Percentiles rank a stretch among this genome's conserved stretches.
Evolutionary conservation across 1,140 invertebrate genomes (phyloP).

Genomic region (Danaus plexippus): DNA sequence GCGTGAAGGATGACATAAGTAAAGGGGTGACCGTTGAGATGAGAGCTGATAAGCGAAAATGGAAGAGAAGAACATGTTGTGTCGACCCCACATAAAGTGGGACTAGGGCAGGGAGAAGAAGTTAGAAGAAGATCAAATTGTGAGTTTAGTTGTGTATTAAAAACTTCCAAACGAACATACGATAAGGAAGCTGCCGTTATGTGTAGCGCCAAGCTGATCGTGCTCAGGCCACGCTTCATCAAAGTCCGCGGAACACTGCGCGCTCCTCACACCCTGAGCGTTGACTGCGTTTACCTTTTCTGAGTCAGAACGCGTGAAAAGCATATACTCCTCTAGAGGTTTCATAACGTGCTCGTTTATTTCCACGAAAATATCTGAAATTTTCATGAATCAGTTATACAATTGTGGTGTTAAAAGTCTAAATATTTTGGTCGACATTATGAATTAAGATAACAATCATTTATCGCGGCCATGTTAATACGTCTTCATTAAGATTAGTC

Average conservation of each 20-base stretch:
- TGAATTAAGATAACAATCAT: no score
- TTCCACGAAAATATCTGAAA: constrained; percentile 83
- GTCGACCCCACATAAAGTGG: no score
- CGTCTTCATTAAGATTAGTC: no score
- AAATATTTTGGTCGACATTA: no score
- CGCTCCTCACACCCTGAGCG: constrained; percentile 85
- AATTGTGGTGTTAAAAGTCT: no score
- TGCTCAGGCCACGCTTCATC: constrained; percentile 69
- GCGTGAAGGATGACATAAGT: no score
- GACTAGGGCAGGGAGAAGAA: no score
- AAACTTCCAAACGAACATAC: constrained; percentile 28
- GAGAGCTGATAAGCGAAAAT: no score
- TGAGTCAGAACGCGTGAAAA: constrained; percentile 84
- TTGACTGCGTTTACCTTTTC: constrained; percentile 87
- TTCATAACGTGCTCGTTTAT: constrained; percentile 86
- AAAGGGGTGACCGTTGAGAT: no score
- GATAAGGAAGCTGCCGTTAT: constrained; percentile 63
- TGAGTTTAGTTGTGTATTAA: not conserved
- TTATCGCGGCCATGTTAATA: no score
- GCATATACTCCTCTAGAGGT: constrained; percentile 90
- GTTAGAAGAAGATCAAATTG: no score
- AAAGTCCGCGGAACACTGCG: constrained; percentile 84
- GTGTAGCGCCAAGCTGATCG: constrained; percentile 43
- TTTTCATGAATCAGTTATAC: constrained; percentile 8
- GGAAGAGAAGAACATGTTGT: no score